A percentile compares a stretch with the other conserved stretches of the same genome.
These are phyloP conservation scores for Tuta absoluta DNA, from an alignment of 2,888 invertebrate genomes.

Conservation along the genomic window DNA sequence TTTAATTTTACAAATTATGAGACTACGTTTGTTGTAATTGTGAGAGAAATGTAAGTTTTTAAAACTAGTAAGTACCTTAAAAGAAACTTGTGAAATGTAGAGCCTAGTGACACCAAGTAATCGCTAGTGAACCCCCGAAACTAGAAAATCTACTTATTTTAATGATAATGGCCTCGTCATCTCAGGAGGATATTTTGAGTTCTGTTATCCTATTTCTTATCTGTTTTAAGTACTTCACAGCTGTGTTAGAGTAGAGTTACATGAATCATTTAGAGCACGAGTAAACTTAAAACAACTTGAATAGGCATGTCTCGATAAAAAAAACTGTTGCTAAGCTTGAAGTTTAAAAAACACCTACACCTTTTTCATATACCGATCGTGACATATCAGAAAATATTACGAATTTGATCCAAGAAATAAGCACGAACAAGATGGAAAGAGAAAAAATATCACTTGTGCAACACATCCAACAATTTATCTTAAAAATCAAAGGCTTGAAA, in stretches of 20 bases:
- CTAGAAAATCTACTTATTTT: constrained; percentile 11
- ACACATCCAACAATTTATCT: neutral
- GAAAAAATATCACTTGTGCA: neutral
- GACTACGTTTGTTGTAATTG: too few relatives aligned
- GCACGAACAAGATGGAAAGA: neutral
- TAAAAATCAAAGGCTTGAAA: neutral
- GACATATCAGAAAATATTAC: neutral
- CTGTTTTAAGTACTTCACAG: too few relatives aligned
- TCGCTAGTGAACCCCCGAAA: neutral
- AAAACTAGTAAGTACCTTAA: too few relatives aligned
- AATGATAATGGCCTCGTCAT: neutral
- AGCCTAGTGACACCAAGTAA: too few relatives aligned
- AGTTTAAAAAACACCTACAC: neutral
- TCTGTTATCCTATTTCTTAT: neutral
- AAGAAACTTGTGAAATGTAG: too few relatives aligned
- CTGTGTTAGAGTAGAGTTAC: neutral
- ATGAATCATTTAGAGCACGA: neutral
- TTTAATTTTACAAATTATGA: neutral
- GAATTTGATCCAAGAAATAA: neutral
- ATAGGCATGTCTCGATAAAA: neutral
- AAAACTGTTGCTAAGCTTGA: neutral
- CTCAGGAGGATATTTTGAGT: neutral
- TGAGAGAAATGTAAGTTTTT: too few relatives aligned
- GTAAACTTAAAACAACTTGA: neutral
- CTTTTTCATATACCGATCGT: neutral